phyloP scores from a whole-genome alignment of 1,140 invertebrate species.

The Nasonia longicornis region DNA sequence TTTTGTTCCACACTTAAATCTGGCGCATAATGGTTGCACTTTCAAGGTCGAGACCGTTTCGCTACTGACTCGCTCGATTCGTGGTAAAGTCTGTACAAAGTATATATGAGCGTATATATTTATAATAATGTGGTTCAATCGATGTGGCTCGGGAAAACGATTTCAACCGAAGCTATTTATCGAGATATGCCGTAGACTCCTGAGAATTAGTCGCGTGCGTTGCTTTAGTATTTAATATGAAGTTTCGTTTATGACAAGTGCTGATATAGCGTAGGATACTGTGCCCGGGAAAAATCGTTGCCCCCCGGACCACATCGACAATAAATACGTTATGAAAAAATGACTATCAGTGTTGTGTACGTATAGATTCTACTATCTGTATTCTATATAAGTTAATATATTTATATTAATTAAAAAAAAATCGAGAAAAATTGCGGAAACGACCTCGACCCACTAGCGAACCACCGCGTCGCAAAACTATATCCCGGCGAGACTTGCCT shows the following conservation, averaged over 20 bases:
- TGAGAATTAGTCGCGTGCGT: too few relatives aligned
- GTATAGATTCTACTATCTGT: conserved; percentile 2
- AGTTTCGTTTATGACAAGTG: background rate
- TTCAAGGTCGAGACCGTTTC: background rate
- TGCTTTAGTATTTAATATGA: too few relatives aligned
- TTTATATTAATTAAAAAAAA: conserved; percentile 16
- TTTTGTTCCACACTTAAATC: conserved; percentile 18
- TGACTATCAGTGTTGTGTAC: conserved; percentile 19
- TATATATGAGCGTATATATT: background rate
- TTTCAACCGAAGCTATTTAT: background rate
- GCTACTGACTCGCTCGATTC: conserved; percentile 27
- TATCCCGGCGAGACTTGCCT: background rate
- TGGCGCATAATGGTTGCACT: background rate
- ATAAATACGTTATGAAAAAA: conserved; percentile 41
- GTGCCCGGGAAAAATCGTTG: background rate
- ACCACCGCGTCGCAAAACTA: background rate
- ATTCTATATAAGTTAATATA: conserved; percentile 24
- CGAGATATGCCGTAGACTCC: background rate
- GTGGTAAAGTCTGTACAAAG: conserved; percentile 16
- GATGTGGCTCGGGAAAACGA: conserved; percentile 8
- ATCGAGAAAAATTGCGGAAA: conserved; percentile 28
- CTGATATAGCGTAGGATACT: background rate
- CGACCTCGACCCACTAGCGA: background rate
- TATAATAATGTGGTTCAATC: background rate
- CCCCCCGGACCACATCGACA: background rate